A percentile compares a stretch with the other conserved stretches of the same genome.
phyloP scores from a whole-genome alignment of 2,888 invertebrate species.

The Drosophila siamana region DNA sequence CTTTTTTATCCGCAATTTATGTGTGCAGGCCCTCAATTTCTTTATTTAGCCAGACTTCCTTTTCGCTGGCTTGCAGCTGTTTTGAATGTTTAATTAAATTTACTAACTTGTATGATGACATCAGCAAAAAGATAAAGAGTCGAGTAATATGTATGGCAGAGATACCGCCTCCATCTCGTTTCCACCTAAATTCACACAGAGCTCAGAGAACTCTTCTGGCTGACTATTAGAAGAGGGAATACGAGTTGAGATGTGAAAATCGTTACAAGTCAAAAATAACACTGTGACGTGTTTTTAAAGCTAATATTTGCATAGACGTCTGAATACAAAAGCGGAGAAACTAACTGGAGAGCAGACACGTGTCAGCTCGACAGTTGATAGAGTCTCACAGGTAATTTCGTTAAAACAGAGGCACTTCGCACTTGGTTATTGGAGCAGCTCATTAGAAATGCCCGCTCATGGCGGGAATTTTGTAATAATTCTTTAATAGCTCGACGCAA shows the following conservation, averaged over 20 bases:
- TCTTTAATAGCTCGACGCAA: constrained; percentile 1
- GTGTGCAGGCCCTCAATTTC: neutral
- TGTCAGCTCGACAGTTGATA: constrained; percentile 21
- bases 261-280: constrained; percentile 25
- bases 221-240: constrained; percentile 5
- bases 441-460: constrained; percentile 23
- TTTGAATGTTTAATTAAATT: constrained; percentile 60
- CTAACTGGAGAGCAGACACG: constrained; percentile 14
- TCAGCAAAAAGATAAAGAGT: constrained; percentile 36
- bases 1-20: neutral
- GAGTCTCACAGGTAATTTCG: constrained; percentile 24
- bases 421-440: constrained; percentile 22
- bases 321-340: constrained; percentile 10
- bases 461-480: constrained; percentile 3
- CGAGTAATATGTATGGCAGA: neutral
- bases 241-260: constrained; percentile 20
- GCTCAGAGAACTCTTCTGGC: neutral
- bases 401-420: neutral
- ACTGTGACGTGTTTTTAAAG: constrained; percentile 28
- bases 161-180: neutral
- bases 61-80: constrained; percentile 10
- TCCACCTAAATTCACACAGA: neutral
- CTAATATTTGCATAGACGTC: constrained; percentile 41
- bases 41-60: constrained; percentile 1
- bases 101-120: constrained; percentile 55